Base-by-base conservation (phyloP, 23 tunicate species). In the Styela clava region DNA sequence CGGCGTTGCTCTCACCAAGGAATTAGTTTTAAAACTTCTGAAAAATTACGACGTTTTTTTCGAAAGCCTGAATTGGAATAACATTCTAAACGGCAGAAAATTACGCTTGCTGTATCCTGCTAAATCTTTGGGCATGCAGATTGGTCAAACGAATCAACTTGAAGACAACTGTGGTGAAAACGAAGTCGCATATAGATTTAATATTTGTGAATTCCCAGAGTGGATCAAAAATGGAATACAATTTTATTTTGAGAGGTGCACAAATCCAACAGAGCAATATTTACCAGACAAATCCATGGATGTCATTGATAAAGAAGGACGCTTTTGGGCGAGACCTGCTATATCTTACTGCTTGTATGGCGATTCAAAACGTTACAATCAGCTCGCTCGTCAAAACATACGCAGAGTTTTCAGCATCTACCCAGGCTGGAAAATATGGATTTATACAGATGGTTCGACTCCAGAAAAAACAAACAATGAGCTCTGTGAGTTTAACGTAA, bases 351-450 rank as follows among this genome's bases (percentile, higher is more conserved):
- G 77, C 34, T 34, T 71, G 37, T 71, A 71, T 16, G 35, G 77
- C 34, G 37, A n/a, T 16, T 5, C 27, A 30, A 3, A 33, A 26
- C 35, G 77, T 28, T 71, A 71, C 35, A 71, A 33, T 21, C 24
- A 32, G 24, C 20, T 33, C 27, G 77, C 77, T 12, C 5, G 32
- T 3, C 24, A 27, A 32, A 71, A 71, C 35, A 2, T 34, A 2
- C 32, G 34, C 16, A 5, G 77, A 30, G 34, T 71, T n/a, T 71
- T 71, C 35, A 71, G 77, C 29, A 32, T 71, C 3, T 71, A 71
- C 34, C 77, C 77, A 30, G 77, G 77, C 27, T 71, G 77, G 77
- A 71, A 71, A 33, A 71, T 71, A 28, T 71, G 77, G 77, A 71
- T 71, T 33, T 71, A 71, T 30, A 26, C 34, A 22, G 77, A 71